These are phyloP conservation scores for Megalurothrips usitatus DNA, from an alignment of 2,888 invertebrate genomes.

Conservation along the genomic window DNA sequence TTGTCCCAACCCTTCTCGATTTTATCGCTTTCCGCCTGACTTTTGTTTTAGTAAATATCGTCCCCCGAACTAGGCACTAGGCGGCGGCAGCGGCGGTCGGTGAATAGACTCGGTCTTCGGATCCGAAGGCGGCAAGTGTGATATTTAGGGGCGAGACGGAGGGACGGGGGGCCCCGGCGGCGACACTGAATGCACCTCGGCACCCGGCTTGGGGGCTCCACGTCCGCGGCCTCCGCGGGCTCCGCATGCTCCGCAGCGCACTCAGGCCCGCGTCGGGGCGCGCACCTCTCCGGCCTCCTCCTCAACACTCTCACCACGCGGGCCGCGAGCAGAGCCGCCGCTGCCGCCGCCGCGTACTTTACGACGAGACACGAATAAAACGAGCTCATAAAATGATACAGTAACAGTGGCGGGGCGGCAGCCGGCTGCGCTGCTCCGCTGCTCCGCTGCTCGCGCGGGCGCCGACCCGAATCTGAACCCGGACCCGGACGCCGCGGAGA, in stretches of 20 bases:
- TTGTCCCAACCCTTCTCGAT: constrained; percentile 24
- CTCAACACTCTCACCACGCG: neutral
- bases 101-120: too few species aligned
- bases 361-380: constrained; percentile 15
- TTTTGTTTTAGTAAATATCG: constrained; percentile 25
- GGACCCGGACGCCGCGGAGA: too few species aligned
- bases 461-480: too few species aligned
- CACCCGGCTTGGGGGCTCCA: neutral
- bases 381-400: neutral
- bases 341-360: neutral
- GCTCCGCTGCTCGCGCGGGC: neutral
- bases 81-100: neutral
- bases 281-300: neutral
- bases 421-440: neutral
- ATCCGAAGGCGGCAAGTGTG: too few species aligned
- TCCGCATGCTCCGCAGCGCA: neutral
- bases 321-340: neutral
- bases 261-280: neutral
- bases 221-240: neutral
- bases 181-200: neutral
- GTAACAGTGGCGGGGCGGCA: neutral
- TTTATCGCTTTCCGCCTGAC: constrained; percentile 21
- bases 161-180: neutral
- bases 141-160: neutral
- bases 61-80: constrained; percentile 8